phyloP scores from a whole-genome alignment of 2,113 vertebrate genomes.

The Phaethon lepturus region DNA sequence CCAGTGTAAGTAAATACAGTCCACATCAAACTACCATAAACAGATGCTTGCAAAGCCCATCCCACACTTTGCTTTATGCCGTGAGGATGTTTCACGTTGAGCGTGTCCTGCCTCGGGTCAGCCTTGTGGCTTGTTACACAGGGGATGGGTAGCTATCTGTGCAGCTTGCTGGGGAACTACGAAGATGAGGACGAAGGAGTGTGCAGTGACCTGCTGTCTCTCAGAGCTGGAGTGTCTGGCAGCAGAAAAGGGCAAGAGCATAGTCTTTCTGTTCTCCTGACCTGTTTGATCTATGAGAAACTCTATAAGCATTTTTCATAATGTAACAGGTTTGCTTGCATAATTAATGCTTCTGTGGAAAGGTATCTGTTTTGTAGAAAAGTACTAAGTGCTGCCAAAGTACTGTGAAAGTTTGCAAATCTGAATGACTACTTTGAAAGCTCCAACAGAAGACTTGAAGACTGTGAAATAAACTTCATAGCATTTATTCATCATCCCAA shows the following conservation, averaged over 20 bases:
- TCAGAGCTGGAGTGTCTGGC: neutral
- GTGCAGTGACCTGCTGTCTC: neutral
- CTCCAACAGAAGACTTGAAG: neutral
- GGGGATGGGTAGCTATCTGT: too few species aligned
- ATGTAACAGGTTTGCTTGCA: too few species aligned
- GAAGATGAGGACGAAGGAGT: neutral
- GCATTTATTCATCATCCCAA: neutral
- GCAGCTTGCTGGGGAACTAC: neutral
- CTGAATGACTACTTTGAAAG: neutral
- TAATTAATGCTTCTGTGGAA: neutral
- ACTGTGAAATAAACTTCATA: neutral
- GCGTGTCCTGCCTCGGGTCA: neutral
- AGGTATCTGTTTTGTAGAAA: neutral
- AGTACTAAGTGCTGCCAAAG: neutral
- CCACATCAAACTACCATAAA: neutral
- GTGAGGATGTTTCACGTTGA: fast-evolving
- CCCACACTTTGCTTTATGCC: neutral
- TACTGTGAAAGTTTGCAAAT: neutral
- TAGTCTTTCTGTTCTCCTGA: neutral
- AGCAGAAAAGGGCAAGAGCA: neutral
- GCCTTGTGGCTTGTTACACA: neutral
- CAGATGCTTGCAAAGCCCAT: neutral
- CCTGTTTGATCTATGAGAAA: neutral
- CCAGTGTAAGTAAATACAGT: neutral
- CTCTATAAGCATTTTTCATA: neutral